Conservation (phyloP, 2,888 invertebrate species). For the Monochamus alternatus region DNA sequence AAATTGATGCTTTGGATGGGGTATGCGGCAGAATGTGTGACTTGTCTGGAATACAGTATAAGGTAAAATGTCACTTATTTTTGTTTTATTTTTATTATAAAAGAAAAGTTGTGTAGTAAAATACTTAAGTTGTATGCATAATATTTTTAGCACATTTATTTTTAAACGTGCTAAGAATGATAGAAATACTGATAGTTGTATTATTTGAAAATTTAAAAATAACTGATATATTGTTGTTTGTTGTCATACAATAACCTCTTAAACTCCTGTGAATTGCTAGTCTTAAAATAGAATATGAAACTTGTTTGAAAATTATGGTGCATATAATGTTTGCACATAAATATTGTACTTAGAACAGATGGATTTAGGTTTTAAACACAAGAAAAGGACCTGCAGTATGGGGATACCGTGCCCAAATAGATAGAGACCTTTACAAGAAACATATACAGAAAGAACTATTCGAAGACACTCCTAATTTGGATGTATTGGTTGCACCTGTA, state of each 20-base stretch:
- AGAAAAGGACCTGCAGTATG: slow-evolving; percentile 91
- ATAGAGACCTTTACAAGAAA: slow-evolving; percentile 84
- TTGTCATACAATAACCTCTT: too few relatives aligned
- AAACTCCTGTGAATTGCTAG: too few relatives aligned
- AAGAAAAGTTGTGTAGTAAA: too few relatives aligned
- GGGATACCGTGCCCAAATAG: slow-evolving; percentile 92
- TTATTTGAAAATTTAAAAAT: not conserved
- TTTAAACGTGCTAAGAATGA: too few relatives aligned
- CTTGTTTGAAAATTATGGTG: too few relatives aligned
- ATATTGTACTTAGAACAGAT: not conserved
- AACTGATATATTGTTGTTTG: too few relatives aligned
- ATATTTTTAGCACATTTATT: too few relatives aligned
- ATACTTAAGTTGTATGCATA: too few relatives aligned
- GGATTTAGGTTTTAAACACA: slow-evolving; percentile 79
- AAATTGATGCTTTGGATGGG: slow-evolving; percentile 92
- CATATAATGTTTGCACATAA: too few relatives aligned
- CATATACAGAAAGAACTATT: slow-evolving; percentile 83
- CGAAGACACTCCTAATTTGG: slow-evolving; percentile 76
- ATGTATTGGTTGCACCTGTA: slow-evolving; percentile 81
- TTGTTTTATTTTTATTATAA: too few relatives aligned
- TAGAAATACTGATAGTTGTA: not conserved
- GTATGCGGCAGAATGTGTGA: slow-evolving; percentile 88
- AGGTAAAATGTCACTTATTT: too few relatives aligned
- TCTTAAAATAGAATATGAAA: too few relatives aligned
- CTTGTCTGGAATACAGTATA: slow-evolving; percentile 85